These are phyloP conservation scores for Corythoichthys intestinalis DNA, from an alignment of 2,113 vertebrate species.

Conservation along the genomic window DNA sequence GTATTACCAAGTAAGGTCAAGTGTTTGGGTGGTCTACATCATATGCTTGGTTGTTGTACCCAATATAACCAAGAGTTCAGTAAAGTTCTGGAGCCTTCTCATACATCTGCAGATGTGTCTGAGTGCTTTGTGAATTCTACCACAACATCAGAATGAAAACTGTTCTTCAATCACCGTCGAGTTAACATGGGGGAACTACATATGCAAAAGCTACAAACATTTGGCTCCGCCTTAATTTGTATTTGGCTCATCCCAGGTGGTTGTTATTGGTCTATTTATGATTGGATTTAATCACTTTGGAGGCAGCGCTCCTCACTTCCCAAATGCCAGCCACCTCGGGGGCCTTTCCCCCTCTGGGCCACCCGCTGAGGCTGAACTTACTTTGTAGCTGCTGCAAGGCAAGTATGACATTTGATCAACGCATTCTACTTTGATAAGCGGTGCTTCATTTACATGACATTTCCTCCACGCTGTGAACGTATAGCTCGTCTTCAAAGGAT, in stretches of 20 bases:
- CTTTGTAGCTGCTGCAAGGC: conserved; percentile 43
- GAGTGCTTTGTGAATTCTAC: too few species aligned
- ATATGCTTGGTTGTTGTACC: too few species aligned
- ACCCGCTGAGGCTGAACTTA: conserved; percentile 28
- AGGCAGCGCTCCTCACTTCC: conserved; percentile 32
- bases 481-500: not conserved
- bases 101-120: too few species aligned
- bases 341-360: conserved; percentile 54
- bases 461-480: not conserved
- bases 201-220: too few species aligned
- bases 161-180: too few species aligned
- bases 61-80: too few species aligned
- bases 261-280: conserved; percentile 29
- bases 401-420: conserved; percentile 51
- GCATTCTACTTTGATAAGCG: not conserved
- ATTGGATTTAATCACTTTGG: conserved; percentile 33
- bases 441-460: not conserved
- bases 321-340: conserved; percentile 61
- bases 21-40: too few species aligned
- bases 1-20: too few species aligned
- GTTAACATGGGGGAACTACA: too few species aligned
- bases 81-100: too few species aligned
- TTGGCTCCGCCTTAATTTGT: too few species aligned
- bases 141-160: too few species aligned
- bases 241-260: conserved; percentile 10